These are phyloP conservation scores for Netelia fuscicornis DNA, from an alignment of 2,888 invertebrate genomes.

Conservation along the genomic window DNA sequence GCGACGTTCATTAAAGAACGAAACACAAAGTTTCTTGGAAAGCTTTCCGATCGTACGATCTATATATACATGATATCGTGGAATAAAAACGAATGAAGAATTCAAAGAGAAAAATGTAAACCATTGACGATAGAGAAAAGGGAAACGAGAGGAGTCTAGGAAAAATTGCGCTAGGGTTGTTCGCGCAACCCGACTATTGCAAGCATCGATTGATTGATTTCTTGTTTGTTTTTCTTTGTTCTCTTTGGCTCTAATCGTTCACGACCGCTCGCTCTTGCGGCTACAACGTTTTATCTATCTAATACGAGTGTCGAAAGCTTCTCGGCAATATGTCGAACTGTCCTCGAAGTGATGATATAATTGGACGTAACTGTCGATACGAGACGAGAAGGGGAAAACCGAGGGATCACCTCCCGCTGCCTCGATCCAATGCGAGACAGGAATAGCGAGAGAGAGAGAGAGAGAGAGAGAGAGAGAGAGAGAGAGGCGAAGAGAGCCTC, in stretches of 20 bases:
- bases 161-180: conserved; percentile 42
- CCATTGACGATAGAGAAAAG: neutral
- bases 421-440: neutral
- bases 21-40: neutral
- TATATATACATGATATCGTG: too few relatives aligned
- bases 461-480: conserved; percentile 14
- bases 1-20: conserved; percentile 8
- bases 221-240: neutral
- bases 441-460: neutral
- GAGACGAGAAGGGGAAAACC: conserved; percentile 3
- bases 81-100: too few relatives aligned
- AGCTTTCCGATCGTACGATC: neutral
- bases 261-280: neutral
- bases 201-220: conserved; percentile 46
- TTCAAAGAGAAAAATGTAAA: too few relatives aligned
- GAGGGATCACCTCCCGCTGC: neutral
- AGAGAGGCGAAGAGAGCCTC: neutral
- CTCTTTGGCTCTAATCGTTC: conserved; percentile 1
- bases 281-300: conserved; percentile 58
- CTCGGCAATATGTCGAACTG: conserved; percentile 62
- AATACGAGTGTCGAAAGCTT: conserved; percentile 62
- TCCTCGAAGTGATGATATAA: conserved; percentile 67
- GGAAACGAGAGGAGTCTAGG: neutral
- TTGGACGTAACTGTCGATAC: conserved; percentile 68
- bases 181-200: conserved; percentile 29